Conservation (phyloP, 2,888 invertebrate species). For the Thymelicus lineola region DNA sequence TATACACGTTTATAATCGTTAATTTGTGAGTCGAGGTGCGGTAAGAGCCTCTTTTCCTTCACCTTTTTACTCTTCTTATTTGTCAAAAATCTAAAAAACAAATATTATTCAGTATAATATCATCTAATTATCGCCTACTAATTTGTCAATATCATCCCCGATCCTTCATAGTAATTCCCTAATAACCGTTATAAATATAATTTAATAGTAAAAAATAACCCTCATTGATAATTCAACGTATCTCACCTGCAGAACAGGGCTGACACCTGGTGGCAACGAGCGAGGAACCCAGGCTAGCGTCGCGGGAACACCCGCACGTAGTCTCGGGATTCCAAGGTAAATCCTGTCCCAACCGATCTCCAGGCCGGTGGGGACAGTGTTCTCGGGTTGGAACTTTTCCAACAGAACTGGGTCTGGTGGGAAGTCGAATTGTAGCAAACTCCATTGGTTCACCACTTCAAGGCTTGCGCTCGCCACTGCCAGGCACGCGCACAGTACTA, state of each 20-base stretch:
- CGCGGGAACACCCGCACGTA: constrained; percentile 91
- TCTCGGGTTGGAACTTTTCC: constrained; percentile 88
- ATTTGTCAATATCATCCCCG: no score
- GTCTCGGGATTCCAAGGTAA: constrained; percentile 90
- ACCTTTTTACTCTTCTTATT: no score
- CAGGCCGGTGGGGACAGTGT: constrained; percentile 91
- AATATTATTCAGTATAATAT: no score
- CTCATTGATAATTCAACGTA: background rate
- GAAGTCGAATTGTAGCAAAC: constrained; percentile 87
- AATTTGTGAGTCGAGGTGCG: no score
- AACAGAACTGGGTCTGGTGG: constrained; percentile 85
- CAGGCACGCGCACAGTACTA: constrained; percentile 62
- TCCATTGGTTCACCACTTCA: constrained; percentile 90
- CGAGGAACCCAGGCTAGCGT: constrained; percentile 89
- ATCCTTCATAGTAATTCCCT: no score
- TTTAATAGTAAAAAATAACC: no score
- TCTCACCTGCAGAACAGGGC: constrained; percentile 87
- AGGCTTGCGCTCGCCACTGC: constrained; percentile 74
- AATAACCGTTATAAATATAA: no score
- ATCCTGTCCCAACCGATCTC: constrained; percentile 89
- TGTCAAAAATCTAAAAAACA: no score
- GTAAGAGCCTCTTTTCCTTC: no score
- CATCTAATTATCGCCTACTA: no score
- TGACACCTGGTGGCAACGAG: constrained; percentile 86
- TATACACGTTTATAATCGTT: no score